These are phyloP conservation scores for Oxystoma pomonae DNA, from an alignment of 2,888 invertebrate genomes.

Conservation along the genomic window DNA sequence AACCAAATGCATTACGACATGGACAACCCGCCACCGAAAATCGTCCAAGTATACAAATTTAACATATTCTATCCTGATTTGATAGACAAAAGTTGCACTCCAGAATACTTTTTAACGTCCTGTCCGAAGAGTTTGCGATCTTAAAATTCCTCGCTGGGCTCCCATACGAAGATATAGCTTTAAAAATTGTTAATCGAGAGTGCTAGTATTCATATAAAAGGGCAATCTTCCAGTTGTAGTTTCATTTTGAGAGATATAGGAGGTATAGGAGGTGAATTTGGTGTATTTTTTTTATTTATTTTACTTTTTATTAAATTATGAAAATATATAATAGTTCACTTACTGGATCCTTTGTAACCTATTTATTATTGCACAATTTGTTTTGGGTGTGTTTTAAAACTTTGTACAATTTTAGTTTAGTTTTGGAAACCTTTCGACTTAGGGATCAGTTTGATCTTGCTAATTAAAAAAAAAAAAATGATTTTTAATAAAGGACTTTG, in stretches of 20 bases:
- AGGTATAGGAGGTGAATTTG: conserved; percentile 69
- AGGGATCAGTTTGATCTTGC: too few species aligned
- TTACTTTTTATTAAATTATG: background rate
- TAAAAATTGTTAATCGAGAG: conserved; percentile 97
- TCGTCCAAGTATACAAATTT: conserved; percentile 99
- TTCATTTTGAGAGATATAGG: conserved; percentile 98
- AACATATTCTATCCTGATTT: conserved; percentile 99
- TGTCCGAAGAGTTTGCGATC: conserved; percentile 90
- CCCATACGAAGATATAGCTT: conserved; percentile 98
- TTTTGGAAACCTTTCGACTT: too few species aligned
- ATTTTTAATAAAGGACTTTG: too few species aligned
- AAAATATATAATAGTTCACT: too few species aligned
- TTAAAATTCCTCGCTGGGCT: conserved; percentile 96
- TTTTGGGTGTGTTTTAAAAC: too few species aligned
- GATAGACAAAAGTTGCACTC: conserved; percentile 88
- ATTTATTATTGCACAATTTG: too few species aligned
- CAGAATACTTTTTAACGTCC: conserved; percentile 88
- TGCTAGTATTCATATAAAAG: conserved; percentile 99
- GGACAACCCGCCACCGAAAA: conserved; percentile 99
- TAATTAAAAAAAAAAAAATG: too few species aligned
- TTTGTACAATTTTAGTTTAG: too few species aligned
- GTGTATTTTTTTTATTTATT: background rate
- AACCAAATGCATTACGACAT: conserved; percentile 99
- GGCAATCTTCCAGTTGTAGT: conserved; percentile 99
- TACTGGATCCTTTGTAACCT: too few species aligned